Evolutionary conservation across 1,140 invertebrate species (phyloP).

Genomic region (Drosophila nebulosa): DNA sequence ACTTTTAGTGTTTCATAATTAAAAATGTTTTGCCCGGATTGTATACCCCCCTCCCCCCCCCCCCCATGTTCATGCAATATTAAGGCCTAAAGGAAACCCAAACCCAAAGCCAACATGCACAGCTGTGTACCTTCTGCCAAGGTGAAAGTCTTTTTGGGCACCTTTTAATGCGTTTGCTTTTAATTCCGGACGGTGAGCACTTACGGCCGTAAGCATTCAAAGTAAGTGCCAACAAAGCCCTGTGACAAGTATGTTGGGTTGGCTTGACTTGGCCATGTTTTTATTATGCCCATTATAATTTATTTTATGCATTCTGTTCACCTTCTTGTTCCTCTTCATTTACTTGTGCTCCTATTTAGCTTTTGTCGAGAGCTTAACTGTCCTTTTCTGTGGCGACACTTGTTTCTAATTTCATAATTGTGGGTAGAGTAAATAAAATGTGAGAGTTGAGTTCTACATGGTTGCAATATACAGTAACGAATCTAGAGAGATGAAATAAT

Average conservation of each 20-base stretch:
- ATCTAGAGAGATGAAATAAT: no score
- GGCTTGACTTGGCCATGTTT: constrained; percentile 33
- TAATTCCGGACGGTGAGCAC: constrained; percentile 71
- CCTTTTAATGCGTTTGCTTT: constrained; percentile 78
- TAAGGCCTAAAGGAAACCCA: constrained; percentile 43
- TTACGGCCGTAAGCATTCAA: constrained; percentile 55
- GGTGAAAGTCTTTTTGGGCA: constrained; percentile 77
- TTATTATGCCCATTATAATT: constrained; percentile 79
- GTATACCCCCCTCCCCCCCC: constrained; percentile 30
- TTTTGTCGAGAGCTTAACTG: constrained; percentile 33
- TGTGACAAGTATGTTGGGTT: constrained; percentile 56
- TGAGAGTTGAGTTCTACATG: background rate
- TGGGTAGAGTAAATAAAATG: constrained; percentile 8
- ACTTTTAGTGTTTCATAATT: constrained; percentile 81
- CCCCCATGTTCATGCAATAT: constrained; percentile 68
- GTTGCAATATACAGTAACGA: no score
- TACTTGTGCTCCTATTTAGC: constrained; percentile 25
- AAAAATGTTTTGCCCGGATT: constrained; percentile 77
- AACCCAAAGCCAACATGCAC: constrained; percentile 24
- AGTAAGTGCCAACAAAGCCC: constrained; percentile 54
- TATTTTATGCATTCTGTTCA: constrained; percentile 68
- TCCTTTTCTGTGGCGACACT: constrained; percentile 25
- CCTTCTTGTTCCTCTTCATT: constrained; percentile 13
- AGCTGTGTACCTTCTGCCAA: constrained; percentile 73
- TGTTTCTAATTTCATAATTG: constrained; percentile 65